Base-by-base conservation (phyloP, 1,140 invertebrate genomes). In the Eufriesea mexicana region DNA sequence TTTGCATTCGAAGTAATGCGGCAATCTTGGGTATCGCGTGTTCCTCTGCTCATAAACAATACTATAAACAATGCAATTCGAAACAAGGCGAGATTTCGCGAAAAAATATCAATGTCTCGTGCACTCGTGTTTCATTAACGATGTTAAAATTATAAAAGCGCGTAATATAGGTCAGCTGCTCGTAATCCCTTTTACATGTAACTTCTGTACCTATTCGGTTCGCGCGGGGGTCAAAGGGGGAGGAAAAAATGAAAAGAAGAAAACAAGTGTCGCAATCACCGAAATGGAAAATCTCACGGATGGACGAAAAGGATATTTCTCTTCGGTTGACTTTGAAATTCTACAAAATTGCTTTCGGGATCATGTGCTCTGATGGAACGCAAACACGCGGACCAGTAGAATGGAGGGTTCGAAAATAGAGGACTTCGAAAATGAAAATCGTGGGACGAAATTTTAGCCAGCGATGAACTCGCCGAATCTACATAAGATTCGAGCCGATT, bases 311-410 rank as follows among this genome's bases (percentile, higher is more conserved):
- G 71, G 57, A 55, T 51, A 62, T 66, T 81, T 57, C 72, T 54
- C 61, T 81, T 75, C 61, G 51, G 79, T 55, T 75, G 79, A 81
- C 79, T 81, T 75, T 81, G 72, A 81, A 75, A 75, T 81, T 81
- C 79, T 75, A 45, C 71, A 64, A 81, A 81, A 81, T 81, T 81
- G 79, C 79, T 75, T 81, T 51, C 57, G 79, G 61, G 35, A 81
- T 75, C 72, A 55, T 35, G 61, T 25, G 66, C 51, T 54, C 72
- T 66, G 72, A 75, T 74, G 42, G 79, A 75, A 66, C 71, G 35
- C 79, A 74, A 55, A 42, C 51, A 55, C 35, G 28, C 6, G 18
- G 62, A 20, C 51, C 12, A 25, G 35, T 35, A 25, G 8, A 47
- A n/a, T 57, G 47, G 66, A 67, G 57, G 49, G 5, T 74, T 66